Base-by-base conservation (phyloP, 1,140 invertebrate genomes). In the Dryas iulia region DNA sequence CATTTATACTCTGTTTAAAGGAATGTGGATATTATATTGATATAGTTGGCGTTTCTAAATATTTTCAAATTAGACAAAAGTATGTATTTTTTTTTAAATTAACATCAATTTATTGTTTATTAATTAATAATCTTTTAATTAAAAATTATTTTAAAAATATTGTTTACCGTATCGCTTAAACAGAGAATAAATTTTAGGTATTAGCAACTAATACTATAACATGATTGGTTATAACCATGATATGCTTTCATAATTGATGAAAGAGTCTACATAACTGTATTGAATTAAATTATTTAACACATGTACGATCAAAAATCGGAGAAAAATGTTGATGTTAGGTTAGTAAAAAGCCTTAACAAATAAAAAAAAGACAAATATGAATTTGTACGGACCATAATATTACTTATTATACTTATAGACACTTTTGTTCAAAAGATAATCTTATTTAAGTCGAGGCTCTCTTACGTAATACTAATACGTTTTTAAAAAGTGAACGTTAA, bases 151-250 rank as follows among this genome's bases (percentile, higher is more conserved):
- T 47, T 47, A 47, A 21, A 47, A 35, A 10, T 18, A 18, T 18
- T n/a, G 2, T 25, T 56, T 56, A 8, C 8, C 3, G 23, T 3
- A 24, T 53, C 31, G 56, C 39, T 76, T 76, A 68, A 82, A 84
- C 79, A 84, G 73, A 80, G 71, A 73, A 76, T 66, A 74, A 59
- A 73, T 59, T 67, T 28, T 47, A 58, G 56, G 23, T 73, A 53
- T 74, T 79, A 81, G 77, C 77, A 84, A 82, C 75, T 78, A 72
- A 87, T 80, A 66, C 70, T 82, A 77, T 59, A 76, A 72, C 68
- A 77, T 24, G 28, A 82, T 79, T 77, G 78, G 72, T 72, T 72
- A 73, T 69, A 59, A 84, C 73, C 74, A 67, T 86, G 86, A 88
- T 88, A 88, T 88, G 86, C 81, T 72, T 81, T 65, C 14, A 63